Conservation (phyloP, 2,797 vertebrate species). For the Perdix hodgsoniae region DNA sequence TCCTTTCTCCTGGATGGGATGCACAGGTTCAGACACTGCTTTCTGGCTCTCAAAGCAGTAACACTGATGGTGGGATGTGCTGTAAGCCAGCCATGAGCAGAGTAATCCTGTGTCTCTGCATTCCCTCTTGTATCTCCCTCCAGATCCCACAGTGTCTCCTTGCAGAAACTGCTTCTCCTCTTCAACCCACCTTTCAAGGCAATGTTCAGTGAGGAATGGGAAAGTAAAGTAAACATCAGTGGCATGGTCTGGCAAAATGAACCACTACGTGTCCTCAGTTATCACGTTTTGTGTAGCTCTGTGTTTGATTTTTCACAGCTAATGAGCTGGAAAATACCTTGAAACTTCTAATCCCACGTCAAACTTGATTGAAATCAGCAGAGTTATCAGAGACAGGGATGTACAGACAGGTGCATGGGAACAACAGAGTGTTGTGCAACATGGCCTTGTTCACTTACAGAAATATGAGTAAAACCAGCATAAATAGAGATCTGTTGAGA, state of each 20-base stretch:
- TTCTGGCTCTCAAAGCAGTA: neutral
- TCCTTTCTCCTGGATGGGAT: neutral
- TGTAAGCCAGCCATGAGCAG: neutral
- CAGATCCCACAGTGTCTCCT: conserved; percentile 10
- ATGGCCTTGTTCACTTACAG: neutral
- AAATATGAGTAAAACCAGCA: neutral
- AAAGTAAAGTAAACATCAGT: neutral
- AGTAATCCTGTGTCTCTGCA: neutral
- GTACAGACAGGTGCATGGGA: neutral
- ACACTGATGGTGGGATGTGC: neutral
- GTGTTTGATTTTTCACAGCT: neutral
- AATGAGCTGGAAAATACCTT: neutral
- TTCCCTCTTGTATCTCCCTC: neutral
- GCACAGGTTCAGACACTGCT: neutral
- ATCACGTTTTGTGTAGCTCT: neutral
- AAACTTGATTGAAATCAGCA: neutral
- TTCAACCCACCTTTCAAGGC: neutral
- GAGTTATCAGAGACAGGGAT: neutral
- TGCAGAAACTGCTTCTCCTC: conserved; percentile 12
- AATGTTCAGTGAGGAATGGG: neutral
- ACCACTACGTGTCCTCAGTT: neutral
- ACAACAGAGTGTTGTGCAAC: neutral
- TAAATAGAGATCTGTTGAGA: neutral
- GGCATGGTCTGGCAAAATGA: neutral
- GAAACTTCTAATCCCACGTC: neutral